Evolutionary conservation across 2,888 invertebrate species (phyloP).

Genomic region (Melinaea menophilus): DNA sequence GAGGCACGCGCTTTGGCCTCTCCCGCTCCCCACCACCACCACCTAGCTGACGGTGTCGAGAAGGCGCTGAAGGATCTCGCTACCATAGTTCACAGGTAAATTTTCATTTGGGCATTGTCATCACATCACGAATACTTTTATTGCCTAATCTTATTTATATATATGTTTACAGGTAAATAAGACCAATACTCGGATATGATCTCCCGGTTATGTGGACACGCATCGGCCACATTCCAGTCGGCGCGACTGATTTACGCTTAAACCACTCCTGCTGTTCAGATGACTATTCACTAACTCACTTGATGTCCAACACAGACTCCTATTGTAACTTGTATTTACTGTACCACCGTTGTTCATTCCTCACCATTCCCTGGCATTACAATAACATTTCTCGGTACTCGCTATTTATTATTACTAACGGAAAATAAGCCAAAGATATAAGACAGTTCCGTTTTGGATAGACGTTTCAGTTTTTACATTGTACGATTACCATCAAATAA

Average conservation of each 20-base stretch:
- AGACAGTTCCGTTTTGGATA: conserved; percentile 25
- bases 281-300: neutral
- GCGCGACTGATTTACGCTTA: conserved; percentile 1
- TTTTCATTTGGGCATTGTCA: neutral
- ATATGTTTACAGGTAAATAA: conserved; percentile 30
- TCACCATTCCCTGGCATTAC: conserved; percentile 1
- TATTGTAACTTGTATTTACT: neutral
- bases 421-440: conserved; percentile 34
- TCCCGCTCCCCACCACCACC: conserved; percentile 58
- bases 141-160: neutral
- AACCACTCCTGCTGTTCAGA: conserved; percentile 5
- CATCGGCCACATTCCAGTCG: neutral
- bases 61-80: conserved; percentile 79
- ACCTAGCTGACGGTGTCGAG: conserved; percentile 54
- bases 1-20: conserved; percentile 60
- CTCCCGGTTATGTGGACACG: neutral
- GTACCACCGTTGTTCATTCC: neutral
- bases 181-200: conserved; percentile 10
- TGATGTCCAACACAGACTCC: neutral
- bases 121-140: neutral
- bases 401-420: conserved; percentile 27
- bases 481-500: conserved; percentile 31
- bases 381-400: conserved; percentile 11
- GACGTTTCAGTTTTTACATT: conserved; percentile 24
- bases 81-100: conserved; percentile 83